Percentiles rank a stretch among this genome's conserved stretches.
These are phyloP conservation scores for Aphis craccivora DNA, from an alignment of 1,140 invertebrate genomes.

Conservation along the genomic window DNA sequence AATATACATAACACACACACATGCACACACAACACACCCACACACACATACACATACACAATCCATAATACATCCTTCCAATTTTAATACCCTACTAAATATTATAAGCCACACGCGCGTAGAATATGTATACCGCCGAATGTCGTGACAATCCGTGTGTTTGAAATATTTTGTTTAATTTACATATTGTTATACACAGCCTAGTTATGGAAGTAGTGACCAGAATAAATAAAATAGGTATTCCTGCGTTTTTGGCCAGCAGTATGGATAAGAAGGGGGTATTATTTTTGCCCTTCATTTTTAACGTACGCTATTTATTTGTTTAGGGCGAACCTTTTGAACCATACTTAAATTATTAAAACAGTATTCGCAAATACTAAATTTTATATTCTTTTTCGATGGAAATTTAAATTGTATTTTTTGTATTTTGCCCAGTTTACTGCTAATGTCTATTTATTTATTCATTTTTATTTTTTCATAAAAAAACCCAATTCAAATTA, in stretches of 20 bases:
- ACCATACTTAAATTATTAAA: constrained; percentile 49
- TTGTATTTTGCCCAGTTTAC: background rate
- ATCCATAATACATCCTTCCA: background rate
- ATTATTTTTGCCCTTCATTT: constrained; percentile 23
- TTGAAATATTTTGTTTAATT: background rate
- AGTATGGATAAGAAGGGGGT: background rate
- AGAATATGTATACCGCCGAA: constrained; percentile 17
- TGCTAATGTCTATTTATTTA: constrained; percentile 47
- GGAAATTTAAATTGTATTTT: background rate
- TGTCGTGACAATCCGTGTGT: background rate
- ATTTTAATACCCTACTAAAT: constrained; percentile 50
- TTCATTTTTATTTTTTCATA: constrained; percentile 46
- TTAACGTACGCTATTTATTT: constrained; percentile 14
- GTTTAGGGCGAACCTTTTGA: constrained; percentile 22
- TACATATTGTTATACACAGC: background rate
- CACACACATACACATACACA: too few species aligned
- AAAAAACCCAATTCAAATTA: constrained; percentile 38
- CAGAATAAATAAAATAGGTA: constrained; percentile 12
- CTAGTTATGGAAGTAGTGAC: background rate
- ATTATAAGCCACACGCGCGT: constrained; percentile 15
- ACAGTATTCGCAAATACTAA: constrained; percentile 3
- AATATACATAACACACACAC: constrained; percentile 1
- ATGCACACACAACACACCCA: too few species aligned
- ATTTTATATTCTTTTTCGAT: constrained; percentile 14
- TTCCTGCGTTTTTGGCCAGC: background rate